Evolutionary conservation across 35 echinoderm and acorn worm genomes (phyloP), one percentile per base, ranked within the genome.

Genomic region (Lytechinus pictus): DNA sequence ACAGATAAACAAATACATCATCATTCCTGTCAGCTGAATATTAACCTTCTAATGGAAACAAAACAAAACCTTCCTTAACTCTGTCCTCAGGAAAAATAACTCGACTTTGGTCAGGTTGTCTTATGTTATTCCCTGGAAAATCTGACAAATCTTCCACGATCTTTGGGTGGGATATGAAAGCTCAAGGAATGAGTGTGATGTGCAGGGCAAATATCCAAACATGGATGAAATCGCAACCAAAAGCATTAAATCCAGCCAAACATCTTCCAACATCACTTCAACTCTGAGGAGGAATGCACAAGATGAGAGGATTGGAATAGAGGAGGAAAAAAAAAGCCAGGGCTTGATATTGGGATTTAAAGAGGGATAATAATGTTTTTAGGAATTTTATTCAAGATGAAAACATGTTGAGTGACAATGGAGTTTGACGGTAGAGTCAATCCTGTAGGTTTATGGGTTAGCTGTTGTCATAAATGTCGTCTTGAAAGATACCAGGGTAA

Each of bases 291-390:
- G 66, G 66, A 79, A 79, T 79, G 66, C 6, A 24, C 19, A 79
- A 79, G 66, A 79, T 79, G 66, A 2, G 33, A 44, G 33, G 33
- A 44, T 44, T 44, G 33, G 33, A 44, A 44, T 79, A 24, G 66
- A 79, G 66, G n/a, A 24, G 66, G 66, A 24, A 24, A 16, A 24
- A 79, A 24, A 24, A n/a, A n/a, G 66, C 19, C 19, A 79, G 4
- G 66, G 66, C 66, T 79, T 79, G 66, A 79, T 79, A 79, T 79
- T 19, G 66, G 66, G 66, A 79, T 79, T 79, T 79, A 27, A 24
- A 79, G 66, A 79, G 66, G 66, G 66, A 79, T 79, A 79, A 79
- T 79, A 79, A 79, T 79, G 66, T 79, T 14, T 79, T 79, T 79
- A 79, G 66, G 66, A 79, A 79, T 79, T 79, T n/a, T 79, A 14